phyloP scores from a whole-genome alignment of 2,888 invertebrate genomes.

The Drosophila fulvimacula region DNA sequence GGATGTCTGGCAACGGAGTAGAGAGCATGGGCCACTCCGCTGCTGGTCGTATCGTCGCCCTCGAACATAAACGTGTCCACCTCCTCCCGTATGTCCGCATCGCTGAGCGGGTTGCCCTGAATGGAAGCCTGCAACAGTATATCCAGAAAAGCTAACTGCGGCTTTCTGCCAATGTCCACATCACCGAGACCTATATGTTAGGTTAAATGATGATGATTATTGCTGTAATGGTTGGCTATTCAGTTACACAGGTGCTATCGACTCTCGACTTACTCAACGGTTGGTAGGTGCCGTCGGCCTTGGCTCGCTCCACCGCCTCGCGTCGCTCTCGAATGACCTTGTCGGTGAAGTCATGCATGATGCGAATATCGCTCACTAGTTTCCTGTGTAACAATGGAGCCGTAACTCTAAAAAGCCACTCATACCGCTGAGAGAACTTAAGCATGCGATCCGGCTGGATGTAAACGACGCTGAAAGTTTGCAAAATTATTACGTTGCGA shows the following conservation, averaged over 20 bases:
- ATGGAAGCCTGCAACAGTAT: constrained; percentile 87
- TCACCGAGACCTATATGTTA: constrained; percentile 61
- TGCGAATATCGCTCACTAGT: constrained; percentile 58
- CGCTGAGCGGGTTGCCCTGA: constrained; percentile 86
- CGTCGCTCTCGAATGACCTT: constrained; percentile 74
- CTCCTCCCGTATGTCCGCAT: constrained; percentile 88
- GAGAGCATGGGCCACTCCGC: constrained; percentile 73
- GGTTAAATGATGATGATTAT: neutral
- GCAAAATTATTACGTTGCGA: neutral
- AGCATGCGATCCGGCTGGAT: constrained; percentile 72
- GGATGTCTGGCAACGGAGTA: constrained; percentile 72
- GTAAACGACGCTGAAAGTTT: constrained; percentile 60
- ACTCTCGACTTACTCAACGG: constrained; percentile 57
- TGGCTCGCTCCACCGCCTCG: constrained; percentile 52
- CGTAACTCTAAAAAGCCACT: constrained; percentile 72
- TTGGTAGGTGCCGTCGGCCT: constrained; percentile 63
- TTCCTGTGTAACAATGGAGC: constrained; percentile 54
- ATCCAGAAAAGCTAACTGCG: constrained; percentile 88
- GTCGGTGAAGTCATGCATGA: constrained; percentile 76
- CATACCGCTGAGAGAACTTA: constrained; percentile 68
- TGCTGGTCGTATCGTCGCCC: constrained; percentile 81
- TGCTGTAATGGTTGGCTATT: neutral
- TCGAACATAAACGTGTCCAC: constrained; percentile 91
- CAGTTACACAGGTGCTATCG: constrained; percentile 7
- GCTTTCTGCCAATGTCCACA: constrained; percentile 85